Percentiles rank a stretch among this genome's conserved stretches.
phyloP scores from a whole-genome alignment of 2,797 vertebrate species.

The Microctenopoma steveboyesi region DNA sequence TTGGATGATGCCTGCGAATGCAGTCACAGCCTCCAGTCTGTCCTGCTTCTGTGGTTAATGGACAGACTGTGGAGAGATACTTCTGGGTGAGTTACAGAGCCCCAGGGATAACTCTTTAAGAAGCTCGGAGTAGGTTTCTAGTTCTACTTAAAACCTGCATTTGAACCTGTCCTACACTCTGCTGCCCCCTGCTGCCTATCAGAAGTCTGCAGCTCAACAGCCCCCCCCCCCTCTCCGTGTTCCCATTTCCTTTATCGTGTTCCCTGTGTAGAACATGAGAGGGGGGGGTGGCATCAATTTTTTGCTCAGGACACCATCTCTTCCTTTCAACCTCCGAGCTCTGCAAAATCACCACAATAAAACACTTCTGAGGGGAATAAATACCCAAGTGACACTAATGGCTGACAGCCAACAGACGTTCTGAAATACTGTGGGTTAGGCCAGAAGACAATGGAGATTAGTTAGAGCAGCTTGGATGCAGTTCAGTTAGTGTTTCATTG shows the following conservation, averaged over 20 bases:
- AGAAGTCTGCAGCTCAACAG: constrained; percentile 41
- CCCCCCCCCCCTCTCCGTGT: neutral
- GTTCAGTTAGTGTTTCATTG: constrained; percentile 49
- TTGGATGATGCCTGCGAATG: constrained; percentile 20
- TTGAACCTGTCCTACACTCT: constrained; percentile 24
- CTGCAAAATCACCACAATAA: constrained; percentile 49
- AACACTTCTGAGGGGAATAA: constrained; percentile 42
- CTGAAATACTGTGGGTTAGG: constrained; percentile 29
- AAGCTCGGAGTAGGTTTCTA: constrained; percentile 42
- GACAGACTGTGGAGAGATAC: constrained; percentile 63
- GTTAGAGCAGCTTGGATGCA: constrained; percentile 40
- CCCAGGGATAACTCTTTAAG: constrained; percentile 49
- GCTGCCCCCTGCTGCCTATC: constrained; percentile 70
- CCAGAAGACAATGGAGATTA: constrained; percentile 35
- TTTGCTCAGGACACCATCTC: constrained; percentile 30
- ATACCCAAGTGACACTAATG: constrained; percentile 40
- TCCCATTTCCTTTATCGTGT: constrained; percentile 23
- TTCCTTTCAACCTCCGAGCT: constrained; percentile 35
- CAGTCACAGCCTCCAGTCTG: constrained; percentile 39
- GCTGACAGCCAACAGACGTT: constrained; percentile 41
- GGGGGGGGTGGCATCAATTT: neutral
- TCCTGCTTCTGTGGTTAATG: constrained; percentile 59
- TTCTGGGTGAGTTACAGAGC: constrained; percentile 64
- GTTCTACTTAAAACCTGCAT: constrained; percentile 18
- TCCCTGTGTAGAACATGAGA: neutral